A percentile compares a stretch with the other conserved stretches of the same genome.
Evolutionary conservation across 2,888 invertebrate species (phyloP).

Genomic region (Pycnomerus fuliginosus): DNA sequence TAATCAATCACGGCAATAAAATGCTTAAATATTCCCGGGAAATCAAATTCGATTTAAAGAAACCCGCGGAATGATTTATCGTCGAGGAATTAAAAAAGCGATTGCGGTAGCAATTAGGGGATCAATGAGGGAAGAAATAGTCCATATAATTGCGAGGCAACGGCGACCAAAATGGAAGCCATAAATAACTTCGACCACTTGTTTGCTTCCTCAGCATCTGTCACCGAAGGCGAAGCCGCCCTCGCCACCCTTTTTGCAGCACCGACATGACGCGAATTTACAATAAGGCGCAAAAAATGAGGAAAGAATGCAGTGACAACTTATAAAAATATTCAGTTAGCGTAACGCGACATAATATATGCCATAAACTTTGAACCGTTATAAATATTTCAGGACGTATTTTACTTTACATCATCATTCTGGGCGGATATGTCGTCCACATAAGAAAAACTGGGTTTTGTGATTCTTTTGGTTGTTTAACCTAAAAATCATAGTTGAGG

Average conservation of each 20-base stretch:
- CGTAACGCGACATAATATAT: constrained; percentile 30
- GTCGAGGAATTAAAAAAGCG: constrained; percentile 2
- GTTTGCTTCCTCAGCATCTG: constrained; percentile 48
- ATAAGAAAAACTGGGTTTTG: constrained; percentile 3
- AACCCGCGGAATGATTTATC: too few species aligned
- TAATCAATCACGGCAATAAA: too few species aligned
- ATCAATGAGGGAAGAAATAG: constrained; percentile 24
- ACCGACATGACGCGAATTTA: constrained; percentile 36
- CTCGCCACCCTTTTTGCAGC: constrained; percentile 33
- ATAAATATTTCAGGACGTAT: constrained; percentile 28
- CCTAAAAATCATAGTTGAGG: too few species aligned
- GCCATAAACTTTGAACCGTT: constrained; percentile 27
- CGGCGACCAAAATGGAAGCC: constrained; percentile 43
- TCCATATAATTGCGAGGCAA: constrained; percentile 43
- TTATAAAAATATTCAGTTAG: constrained; percentile 33
- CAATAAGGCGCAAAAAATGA: constrained; percentile 36
- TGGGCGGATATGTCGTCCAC: constrained; percentile 5
- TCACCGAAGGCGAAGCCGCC: constrained; percentile 40
- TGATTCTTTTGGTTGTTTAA: too few species aligned
- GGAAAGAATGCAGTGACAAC: constrained; percentile 34
- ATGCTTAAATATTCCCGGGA: too few species aligned
- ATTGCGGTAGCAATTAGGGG: constrained; percentile 1
- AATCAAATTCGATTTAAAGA: too few species aligned
- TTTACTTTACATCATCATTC: constrained; percentile 13
- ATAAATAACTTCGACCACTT: constrained; percentile 52